Conservation (phyloP, 1,140 invertebrate genomes). For the Gyrodactylus salaris region DNA sequence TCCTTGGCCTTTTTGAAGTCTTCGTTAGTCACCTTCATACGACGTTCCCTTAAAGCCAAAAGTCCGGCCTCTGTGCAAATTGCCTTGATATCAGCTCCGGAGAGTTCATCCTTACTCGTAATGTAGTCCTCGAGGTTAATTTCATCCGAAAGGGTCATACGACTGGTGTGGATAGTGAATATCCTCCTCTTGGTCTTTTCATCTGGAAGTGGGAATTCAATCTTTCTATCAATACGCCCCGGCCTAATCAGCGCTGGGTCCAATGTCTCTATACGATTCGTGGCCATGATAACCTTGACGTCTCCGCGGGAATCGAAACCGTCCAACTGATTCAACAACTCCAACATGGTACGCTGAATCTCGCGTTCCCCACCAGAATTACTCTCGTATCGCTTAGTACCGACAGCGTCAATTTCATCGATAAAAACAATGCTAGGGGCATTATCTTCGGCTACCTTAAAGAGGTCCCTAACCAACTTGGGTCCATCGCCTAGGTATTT, state of each 20-base stretch:
- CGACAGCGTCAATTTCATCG: conserved; percentile 98
- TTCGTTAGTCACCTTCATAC: conserved; percentile 98
- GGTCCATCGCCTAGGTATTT: conserved; percentile 97
- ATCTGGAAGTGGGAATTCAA: conserved; percentile 92
- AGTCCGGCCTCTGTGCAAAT: conserved; percentile 96
- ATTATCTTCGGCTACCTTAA: conserved; percentile 91
- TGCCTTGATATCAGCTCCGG: conserved; percentile 57
- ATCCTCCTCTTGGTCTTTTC: conserved; percentile 93
- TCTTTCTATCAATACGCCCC: conserved; percentile 90
- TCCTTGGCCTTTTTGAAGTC: conserved; percentile 98
- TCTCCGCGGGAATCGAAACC: conserved; percentile 84
- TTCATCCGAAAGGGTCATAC: conserved; percentile 84
- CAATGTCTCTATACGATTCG: conserved; percentile 89
- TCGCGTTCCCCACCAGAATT: conserved; percentile 96
- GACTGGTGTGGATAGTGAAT: conserved; percentile 83
- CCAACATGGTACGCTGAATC: conserved; percentile 98
- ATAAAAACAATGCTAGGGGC: conserved; percentile 98
- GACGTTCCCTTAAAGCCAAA: conserved; percentile 69
- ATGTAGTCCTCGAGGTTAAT: conserved; percentile 89
- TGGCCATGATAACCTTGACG: conserved; percentile 95
- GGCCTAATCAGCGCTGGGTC: conserved; percentile 92
- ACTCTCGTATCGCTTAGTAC: conserved; percentile 98
- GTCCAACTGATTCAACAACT: conserved; percentile 86
- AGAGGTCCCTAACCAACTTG: conserved; percentile 79
- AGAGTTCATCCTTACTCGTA: conserved; percentile 95